phyloP scores from a whole-genome alignment of 2,888 invertebrate species.

The Tetanocera ferruginea region DNA sequence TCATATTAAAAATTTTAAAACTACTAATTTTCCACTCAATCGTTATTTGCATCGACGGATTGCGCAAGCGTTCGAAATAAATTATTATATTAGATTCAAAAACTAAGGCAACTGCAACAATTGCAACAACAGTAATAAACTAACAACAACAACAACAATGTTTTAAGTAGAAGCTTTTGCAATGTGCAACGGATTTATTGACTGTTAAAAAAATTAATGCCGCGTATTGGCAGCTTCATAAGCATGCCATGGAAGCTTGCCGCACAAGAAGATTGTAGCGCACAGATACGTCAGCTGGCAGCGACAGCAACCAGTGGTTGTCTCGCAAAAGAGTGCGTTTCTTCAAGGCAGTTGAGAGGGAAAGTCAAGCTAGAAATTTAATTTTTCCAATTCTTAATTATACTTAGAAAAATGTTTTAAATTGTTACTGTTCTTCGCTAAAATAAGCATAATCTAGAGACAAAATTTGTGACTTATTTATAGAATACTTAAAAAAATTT shows the following conservation, averaged over 20 bases:
- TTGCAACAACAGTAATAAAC: background rate
- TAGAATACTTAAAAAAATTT: too few species aligned
- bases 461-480: too few species aligned
- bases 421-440: too few species aligned
- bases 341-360: too few species aligned
- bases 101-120: background rate
- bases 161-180: background rate
- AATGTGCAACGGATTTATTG: constrained; percentile 37
- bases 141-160: too few species aligned
- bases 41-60: constrained; percentile 16
- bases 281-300: background rate
- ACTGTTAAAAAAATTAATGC: constrained; percentile 44
- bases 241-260: constrained; percentile 25
- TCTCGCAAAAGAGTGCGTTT: too few species aligned
- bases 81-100: background rate
- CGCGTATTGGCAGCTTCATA: constrained; percentile 43
- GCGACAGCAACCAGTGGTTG: too few species aligned
- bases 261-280: constrained; percentile 21
- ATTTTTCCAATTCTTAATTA: too few species aligned
- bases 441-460: too few species aligned
- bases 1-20: constrained; percentile 9
- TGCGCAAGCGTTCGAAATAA: constrained; percentile 20
- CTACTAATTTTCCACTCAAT: constrained; percentile 12
- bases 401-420: too few species aligned
- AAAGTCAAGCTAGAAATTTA: too few species aligned